These are phyloP conservation scores for Trichechus manatus DNA, from an alignment of 2,113 vertebrate species.

Conservation along the genomic window DNA sequence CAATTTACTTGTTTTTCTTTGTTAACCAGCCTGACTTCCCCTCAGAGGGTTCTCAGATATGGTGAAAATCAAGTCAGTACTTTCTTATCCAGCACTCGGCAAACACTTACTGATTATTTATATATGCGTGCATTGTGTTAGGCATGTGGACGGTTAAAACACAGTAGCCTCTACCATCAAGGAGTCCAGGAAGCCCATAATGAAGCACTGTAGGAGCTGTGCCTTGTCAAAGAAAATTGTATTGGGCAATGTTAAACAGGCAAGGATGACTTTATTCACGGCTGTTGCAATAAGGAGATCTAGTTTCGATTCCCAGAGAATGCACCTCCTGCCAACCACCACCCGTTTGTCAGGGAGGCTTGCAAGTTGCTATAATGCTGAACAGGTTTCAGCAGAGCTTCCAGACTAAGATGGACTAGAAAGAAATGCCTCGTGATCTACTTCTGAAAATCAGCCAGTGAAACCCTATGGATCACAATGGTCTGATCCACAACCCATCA, in stretches of 20 bases:
- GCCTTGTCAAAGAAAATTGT: background rate
- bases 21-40: background rate
- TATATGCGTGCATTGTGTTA: rapidly evolving
- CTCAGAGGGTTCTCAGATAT: background rate
- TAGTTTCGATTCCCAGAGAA: background rate
- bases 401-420: background rate
- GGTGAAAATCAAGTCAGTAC: rapidly evolving
- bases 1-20: background rate
- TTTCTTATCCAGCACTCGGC: rapidly evolving
- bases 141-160: background rate
- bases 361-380: background rate
- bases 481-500: background rate
- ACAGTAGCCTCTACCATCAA: background rate
- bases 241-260: background rate
- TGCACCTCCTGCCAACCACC: background rate
- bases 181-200: background rate
- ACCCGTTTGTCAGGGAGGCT: background rate
- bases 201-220: background rate
- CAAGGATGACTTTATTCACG: background rate
- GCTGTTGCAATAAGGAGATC: background rate
- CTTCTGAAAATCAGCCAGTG: background rate
- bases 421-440: background rate
- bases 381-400: background rate
- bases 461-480: background rate
- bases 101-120: too few species aligned